Conservation (phyloP, 2,113 vertebrate species). For the Carassius gibelio region DNA sequence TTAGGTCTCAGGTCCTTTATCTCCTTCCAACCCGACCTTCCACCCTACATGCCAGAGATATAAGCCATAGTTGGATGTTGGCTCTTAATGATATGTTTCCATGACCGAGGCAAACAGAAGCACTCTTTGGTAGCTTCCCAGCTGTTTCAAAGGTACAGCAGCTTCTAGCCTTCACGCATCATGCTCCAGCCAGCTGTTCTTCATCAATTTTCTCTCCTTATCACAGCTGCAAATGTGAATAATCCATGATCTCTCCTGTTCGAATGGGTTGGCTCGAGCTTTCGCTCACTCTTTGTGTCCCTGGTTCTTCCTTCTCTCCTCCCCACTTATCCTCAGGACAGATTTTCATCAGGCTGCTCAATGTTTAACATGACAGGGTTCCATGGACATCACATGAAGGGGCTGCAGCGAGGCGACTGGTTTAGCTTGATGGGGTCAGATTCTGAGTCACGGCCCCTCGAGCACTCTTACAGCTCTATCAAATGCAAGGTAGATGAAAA, state of each 20-base stretch:
- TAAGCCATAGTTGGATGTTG: constrained; percentile 9
- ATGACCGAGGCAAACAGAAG: constrained; percentile 30
- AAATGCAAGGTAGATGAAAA: constrained; percentile 55
- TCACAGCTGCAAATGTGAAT: constrained; percentile 77
- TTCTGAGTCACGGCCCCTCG: constrained; percentile 47
- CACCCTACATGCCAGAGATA: constrained; percentile 30
- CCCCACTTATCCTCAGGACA: constrained; percentile 47
- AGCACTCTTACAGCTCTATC: constrained; percentile 45
- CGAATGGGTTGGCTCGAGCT: constrained; percentile 62
- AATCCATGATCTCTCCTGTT: constrained; percentile 73
- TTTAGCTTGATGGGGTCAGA: constrained; percentile 62
- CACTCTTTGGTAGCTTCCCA: constrained; percentile 29
- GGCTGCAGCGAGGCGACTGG: constrained; percentile 57
- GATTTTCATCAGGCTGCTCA: constrained; percentile 55
- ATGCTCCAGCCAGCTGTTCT: constrained; percentile 75
- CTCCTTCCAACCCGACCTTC: constrained; percentile 22
- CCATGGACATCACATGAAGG: constrained; percentile 43
- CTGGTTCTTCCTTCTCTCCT: background rate
- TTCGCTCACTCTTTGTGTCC: constrained; percentile 58
- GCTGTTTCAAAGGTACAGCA: constrained; percentile 37
- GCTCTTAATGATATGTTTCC: constrained; percentile 35
- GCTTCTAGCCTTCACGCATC: constrained; percentile 38
- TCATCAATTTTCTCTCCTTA: constrained; percentile 73
- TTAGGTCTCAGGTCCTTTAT: background rate
- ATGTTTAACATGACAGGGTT: constrained; percentile 57